Evolutionary conservation across 2,113 vertebrate species (phyloP), one percentile per base, ranked within the genome.

Genomic region (Elephas maximus): DNA sequence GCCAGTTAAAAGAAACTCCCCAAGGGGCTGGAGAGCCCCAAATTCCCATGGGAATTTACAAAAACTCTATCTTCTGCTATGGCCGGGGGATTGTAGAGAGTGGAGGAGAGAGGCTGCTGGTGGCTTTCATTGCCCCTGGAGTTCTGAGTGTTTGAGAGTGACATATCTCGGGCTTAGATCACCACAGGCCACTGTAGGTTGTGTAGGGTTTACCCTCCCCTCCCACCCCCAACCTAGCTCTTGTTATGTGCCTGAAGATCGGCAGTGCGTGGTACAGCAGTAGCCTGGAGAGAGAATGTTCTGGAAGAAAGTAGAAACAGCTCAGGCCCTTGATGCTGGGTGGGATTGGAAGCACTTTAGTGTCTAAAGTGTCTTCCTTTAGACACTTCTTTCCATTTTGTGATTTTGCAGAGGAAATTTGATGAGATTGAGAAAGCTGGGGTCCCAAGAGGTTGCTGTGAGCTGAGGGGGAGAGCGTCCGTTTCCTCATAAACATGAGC

Each of bases 401-500:
- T 69, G 91, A 74, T 12, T 84, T 69, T 90, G 9, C 15, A 30
- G 69, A 88, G 83, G 96, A 93, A 94, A 90, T 23, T 41, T 28
- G 57, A 41, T 37, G 84, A 88, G 37, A 37, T 78, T 65, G n/a
- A 78, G 90, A 91, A 81, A 57, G 28, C 80, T 18, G 44, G 60
- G 24, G 41, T 48, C 24, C 10, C n/a, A 6, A 9, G 28, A 67
- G 62, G 41, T 24, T 74, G 62, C 78, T 26, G 28, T 53, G 60
- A 53, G 41, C 20, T 26, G 21, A 33, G 73, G 20, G 44, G 26
- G 33, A 86, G 57, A 74, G 41, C 84, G 90, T 92, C 87, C 80
- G 80, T 73, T 97, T 94, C 82, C 91, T 83, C 81, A 4, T 63
- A 90, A 95, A 90, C 77, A 85, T 2, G 63, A 30, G 26, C 74